These are phyloP conservation scores for Chydorus sphaericus DNA, from an alignment of 2,888 invertebrate genomes.

Conservation along the genomic window DNA sequence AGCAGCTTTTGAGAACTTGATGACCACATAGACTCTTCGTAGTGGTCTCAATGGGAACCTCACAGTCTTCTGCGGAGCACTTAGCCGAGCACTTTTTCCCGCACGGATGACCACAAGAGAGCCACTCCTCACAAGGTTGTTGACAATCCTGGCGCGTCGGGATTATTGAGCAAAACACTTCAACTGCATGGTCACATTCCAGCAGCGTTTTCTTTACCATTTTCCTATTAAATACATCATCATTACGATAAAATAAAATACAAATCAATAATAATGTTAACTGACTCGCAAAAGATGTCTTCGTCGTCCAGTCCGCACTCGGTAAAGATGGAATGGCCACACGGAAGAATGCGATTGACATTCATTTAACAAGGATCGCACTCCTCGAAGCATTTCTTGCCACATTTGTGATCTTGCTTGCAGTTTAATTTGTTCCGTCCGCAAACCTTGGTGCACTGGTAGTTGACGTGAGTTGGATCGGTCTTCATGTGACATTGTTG, in stretches of 20 bases:
- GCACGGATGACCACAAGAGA: conserved; percentile 39
- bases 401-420: conserved; percentile 18
- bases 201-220: conserved; percentile 34
- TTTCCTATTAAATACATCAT: conserved; percentile 30
- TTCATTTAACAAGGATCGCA: conserved; percentile 20
- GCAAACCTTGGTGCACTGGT: conserved; percentile 36
- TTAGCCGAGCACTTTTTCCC: conserved; percentile 27
- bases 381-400: conserved; percentile 23
- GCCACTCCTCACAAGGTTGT: conserved; percentile 8
- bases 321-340: conserved; percentile 30
- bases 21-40: conserved; percentile 11
- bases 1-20: background rate
- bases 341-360: conserved; percentile 26
- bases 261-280: conserved; percentile 19
- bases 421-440: conserved; percentile 23
- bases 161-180: conserved; percentile 19
- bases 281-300: conserved; percentile 28
- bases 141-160: conserved; percentile 8
- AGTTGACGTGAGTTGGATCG: conserved; percentile 13
- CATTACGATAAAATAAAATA: background rate
- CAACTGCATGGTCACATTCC: conserved; percentile 33
- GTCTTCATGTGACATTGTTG: conserved; percentile 4
- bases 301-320: conserved; percentile 28
- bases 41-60: background rate
- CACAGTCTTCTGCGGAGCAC: conserved; percentile 25